Percentiles rank a stretch among this genome's conserved stretches.
phyloP scores from a whole-genome alignment of 2,888 invertebrate genomes.

The Sipha maydis region DNA sequence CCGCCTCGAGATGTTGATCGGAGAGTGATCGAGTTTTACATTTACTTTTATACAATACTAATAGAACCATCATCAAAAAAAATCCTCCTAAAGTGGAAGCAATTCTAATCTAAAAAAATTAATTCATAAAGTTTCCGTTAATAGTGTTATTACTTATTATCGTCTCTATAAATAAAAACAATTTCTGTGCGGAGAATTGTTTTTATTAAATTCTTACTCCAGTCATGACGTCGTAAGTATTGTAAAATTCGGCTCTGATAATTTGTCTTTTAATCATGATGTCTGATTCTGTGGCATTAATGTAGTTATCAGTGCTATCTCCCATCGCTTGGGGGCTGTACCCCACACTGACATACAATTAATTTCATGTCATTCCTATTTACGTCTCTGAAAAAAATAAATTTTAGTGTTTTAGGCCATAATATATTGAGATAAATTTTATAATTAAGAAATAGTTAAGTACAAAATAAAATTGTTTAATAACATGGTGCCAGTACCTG shows the following conservation, averaged over 20 bases:
- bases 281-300: slow-evolving; percentile 54
- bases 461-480: no score
- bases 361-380: slow-evolving; percentile 60
- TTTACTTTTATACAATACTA: slow-evolving; percentile 90
- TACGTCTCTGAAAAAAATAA: slow-evolving; percentile 41
- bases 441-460: no score
- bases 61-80: slow-evolving; percentile 89
- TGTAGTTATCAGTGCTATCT: slow-evolving; percentile 58
- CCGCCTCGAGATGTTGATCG: slow-evolving; percentile 81
- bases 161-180: not conserved
- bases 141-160: not conserved
- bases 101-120: slow-evolving; percentile 73
- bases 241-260: slow-evolving; percentile 83
- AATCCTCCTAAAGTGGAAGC: slow-evolving; percentile 91
- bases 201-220: slow-evolving; percentile 70
- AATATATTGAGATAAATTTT: no score
- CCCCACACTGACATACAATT: slow-evolving; percentile 56
- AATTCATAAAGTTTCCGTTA: not conserved
- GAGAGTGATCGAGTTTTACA: slow-evolving; percentile 70
- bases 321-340: slow-evolving; percentile 61
- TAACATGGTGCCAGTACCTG: no score
- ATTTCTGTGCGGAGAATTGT: not conserved
- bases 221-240: slow-evolving; percentile 93
- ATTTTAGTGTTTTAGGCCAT: no score
- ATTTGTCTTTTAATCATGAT: slow-evolving; percentile 73